phyloP scores from a whole-genome alignment of 2,888 invertebrate genomes.

The Eupeodes latifasciatus region DNA sequence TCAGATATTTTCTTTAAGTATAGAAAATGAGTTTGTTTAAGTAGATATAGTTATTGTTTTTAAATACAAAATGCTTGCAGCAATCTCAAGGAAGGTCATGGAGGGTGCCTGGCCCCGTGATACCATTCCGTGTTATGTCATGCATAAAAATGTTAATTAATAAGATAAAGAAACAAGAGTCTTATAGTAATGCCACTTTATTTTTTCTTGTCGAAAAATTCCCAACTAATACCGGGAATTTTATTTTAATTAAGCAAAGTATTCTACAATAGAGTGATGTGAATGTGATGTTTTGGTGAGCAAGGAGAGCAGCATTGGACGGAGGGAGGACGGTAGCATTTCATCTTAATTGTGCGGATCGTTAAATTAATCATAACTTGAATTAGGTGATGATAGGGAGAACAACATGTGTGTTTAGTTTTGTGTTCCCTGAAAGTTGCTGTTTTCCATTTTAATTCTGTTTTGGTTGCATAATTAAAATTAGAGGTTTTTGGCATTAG shows the following conservation, averaged over 20 bases:
- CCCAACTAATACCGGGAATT: constrained; percentile 69
- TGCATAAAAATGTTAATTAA: constrained; percentile 75
- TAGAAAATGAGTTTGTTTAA: constrained; percentile 1
- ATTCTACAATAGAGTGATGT: constrained; percentile 20
- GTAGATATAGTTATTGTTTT: not conserved
- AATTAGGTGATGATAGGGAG: constrained; percentile 67
- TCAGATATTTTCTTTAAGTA: constrained; percentile 44
- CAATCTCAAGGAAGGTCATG: constrained; percentile 5
- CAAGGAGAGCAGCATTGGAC: not conserved
- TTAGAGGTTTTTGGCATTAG: not conserved
- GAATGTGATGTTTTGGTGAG: not conserved
- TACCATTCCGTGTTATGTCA: constrained; percentile 58
- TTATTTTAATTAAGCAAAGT: constrained; percentile 68
- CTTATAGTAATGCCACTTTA: constrained; percentile 31
- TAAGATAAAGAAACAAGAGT: constrained; percentile 56
- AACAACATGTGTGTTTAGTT: constrained; percentile 20
- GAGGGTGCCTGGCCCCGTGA: constrained; percentile 61
- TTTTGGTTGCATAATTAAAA: constrained; percentile 8
- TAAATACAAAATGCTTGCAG: constrained; percentile 38
- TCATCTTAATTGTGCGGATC: constrained; percentile 60
- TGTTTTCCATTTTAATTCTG: constrained; percentile 39
- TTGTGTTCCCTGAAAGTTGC: constrained; percentile 2
- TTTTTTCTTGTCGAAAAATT: constrained; percentile 54
- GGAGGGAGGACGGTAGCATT: constrained; percentile 29
- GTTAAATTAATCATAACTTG: constrained; percentile 72